phyloP scores from a whole-genome alignment of 2,113 vertebrate species.

The Rhizomys pruinosus region DNA sequence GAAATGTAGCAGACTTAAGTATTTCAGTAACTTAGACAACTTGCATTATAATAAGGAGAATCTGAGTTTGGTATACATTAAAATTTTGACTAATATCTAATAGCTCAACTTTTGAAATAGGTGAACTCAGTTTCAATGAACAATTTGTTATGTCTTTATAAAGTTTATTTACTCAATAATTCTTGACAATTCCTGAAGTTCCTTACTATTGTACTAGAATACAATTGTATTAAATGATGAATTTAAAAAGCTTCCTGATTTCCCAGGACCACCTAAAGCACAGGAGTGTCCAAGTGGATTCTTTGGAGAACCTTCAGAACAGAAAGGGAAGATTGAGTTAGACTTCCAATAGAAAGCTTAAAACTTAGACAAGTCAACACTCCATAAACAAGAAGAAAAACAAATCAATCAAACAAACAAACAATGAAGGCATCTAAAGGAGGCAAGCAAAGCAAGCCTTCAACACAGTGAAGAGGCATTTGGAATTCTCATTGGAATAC shows the following conservation, averaged over 20 bases:
- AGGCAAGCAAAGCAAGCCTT: too few relatives aligned
- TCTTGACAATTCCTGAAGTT: conserved; percentile 9
- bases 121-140: not conserved
- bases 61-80: not conserved
- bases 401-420: too few relatives aligned
- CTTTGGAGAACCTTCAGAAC: too few relatives aligned
- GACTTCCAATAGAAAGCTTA: too few relatives aligned
- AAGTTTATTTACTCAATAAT: conserved; percentile 23
- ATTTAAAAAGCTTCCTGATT: conserved; percentile 11
- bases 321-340: too few relatives aligned
- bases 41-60: not conserved
- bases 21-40: conserved; percentile 37
- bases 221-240: not conserved
- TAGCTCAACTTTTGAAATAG: not conserved
- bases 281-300: too few relatives aligned
- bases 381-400: too few relatives aligned
- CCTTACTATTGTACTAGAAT: not conserved
- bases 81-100: not conserved
- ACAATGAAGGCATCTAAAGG: too few relatives aligned
- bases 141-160: not conserved
- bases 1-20: conserved; percentile 40
- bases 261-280: too few relatives aligned
- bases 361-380: too few relatives aligned
- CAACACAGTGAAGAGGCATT: too few relatives aligned
- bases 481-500: too few relatives aligned